These are phyloP conservation scores for Speoplatyrhinus poulsoni DNA, from an alignment of 2,113 vertebrate species.

Conservation along the genomic window DNA sequence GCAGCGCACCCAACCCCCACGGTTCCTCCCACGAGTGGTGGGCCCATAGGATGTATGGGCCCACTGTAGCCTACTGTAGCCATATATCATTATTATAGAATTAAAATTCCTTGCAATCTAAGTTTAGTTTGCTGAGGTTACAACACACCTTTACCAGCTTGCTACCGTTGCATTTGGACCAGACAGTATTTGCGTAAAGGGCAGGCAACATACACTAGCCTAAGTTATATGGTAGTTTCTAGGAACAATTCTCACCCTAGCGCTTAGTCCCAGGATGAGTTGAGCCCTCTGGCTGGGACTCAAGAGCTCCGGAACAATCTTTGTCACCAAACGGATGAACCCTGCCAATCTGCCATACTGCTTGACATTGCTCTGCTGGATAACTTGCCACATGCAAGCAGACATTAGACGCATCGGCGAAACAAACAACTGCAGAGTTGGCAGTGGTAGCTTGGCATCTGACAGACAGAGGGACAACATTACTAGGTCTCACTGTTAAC, in stretches of 20 bases:
- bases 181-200: too few species aligned
- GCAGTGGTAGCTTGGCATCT: constrained; percentile 44
- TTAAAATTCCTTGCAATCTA: too few species aligned
- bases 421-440: constrained; percentile 55
- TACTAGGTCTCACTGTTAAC: too few species aligned
- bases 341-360: constrained; percentile 73
- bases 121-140: too few species aligned
- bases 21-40: too few species aligned
- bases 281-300: constrained; percentile 68
- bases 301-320: constrained; percentile 72
- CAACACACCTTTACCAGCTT: too few species aligned
- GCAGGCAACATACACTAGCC: too few species aligned
- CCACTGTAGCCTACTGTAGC: too few species aligned
- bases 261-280: constrained; percentile 75
- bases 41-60: too few species aligned
- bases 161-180: too few species aligned
- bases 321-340: constrained; percentile 67
- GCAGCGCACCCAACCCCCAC: too few species aligned
- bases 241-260: constrained; percentile 65
- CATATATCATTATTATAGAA: too few species aligned
- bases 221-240: not conserved
- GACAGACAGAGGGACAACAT: not conserved
- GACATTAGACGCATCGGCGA: constrained; percentile 67
- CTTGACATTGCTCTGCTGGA: constrained; percentile 51
- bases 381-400: constrained; percentile 68